phyloP scores from a whole-genome alignment of 2,113 vertebrate genomes.

The Empidonax alnorum region DNA sequence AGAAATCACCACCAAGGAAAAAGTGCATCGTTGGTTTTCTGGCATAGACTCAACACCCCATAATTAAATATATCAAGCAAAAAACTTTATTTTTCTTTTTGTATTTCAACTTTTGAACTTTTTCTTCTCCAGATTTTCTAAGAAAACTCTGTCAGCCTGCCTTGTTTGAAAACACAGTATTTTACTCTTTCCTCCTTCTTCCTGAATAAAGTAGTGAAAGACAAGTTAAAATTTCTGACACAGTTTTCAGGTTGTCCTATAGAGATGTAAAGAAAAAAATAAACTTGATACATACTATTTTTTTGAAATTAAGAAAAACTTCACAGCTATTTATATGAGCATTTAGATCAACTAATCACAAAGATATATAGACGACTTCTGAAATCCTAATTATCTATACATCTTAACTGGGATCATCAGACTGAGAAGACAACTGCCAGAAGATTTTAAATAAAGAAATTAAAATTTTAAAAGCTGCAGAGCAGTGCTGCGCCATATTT shows the following conservation, averaged over 20 bases:
- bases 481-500: neutral
- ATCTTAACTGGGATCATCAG: neutral
- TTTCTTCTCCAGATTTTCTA: neutral
- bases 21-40: neutral
- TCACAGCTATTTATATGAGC: neutral
- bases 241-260: neutral
- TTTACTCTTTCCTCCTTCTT: neutral
- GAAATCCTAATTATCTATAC: neutral
- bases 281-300: neutral
- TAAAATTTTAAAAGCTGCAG: neutral
- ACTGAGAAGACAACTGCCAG: neutral
- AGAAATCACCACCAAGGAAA: neutral
- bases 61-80: neutral
- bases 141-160: neutral
- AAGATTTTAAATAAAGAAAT: neutral
- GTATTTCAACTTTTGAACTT: neutral
- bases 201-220: neutral
- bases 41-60: neutral
- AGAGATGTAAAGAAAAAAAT: neutral
- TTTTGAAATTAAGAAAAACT: neutral
- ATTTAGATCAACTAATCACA: neutral
- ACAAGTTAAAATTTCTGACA: neutral
- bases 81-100: neutral
- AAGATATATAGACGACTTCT: neutral
- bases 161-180: neutral